Evolutionary conservation across 2,797 vertebrate genomes (phyloP), one percentile per base, ranked within the genome.

Genomic region (Pelochelys cantorii): DNA sequence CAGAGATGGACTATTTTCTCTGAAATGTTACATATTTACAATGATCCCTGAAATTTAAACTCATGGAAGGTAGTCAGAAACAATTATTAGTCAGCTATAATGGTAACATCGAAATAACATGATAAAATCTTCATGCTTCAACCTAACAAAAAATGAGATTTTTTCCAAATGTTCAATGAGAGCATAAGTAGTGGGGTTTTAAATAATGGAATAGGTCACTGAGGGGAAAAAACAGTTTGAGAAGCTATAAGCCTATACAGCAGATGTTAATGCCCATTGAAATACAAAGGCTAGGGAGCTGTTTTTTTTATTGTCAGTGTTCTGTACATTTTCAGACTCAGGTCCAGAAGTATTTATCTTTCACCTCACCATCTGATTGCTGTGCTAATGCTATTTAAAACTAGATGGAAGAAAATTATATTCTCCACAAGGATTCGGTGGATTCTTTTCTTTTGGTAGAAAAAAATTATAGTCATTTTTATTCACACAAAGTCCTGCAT

Each of bases 351-450:
- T 93, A 95, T 96, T 97, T 97, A 95, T 97, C 96, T 96, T 97
- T 97, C 89, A 97, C 93, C 90, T 97, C 95, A 93, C 95, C 94
- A 90, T 90, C 81, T 96, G 96, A 97, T 96, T 97, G 96, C 96
- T 97, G 90, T 92, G 93, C 89, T 98, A 97, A 98, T 97, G 94
- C 62, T 91, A 95, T 97, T 97, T 98, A 96, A 97, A 97, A 95
- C 79, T 93, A 95, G 95, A 97, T 97, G 86, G 89, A 95, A 96
- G 96, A 93, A 98, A 98, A 98, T 96, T 97, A 97, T 93, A 93
- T 96, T 97, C 96, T 96, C 88, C 31, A 5, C 92, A 95, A 97
- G 93, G 93, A 97, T 93, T 90, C 1, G 0, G 94, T 90, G 91
- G 92, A 97, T 95, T 97, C 79, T 75, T 97, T 97, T 97, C 94